These are phyloP conservation scores for Gallinago stenura DNA, from an alignment of 2,797 vertebrate species.

Conservation along the genomic window DNA sequence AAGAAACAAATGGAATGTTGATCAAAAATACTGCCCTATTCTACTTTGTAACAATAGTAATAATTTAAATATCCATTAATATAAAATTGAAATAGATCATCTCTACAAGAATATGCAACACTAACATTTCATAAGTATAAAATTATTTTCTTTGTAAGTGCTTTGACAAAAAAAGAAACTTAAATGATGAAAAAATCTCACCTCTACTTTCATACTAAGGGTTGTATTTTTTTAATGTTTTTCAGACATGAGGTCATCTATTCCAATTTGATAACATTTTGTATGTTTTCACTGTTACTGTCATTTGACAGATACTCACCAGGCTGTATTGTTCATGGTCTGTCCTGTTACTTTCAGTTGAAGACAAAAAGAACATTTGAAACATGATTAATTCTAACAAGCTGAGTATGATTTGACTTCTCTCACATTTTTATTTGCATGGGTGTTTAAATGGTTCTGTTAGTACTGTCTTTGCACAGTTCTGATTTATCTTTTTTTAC, in stretches of 20 bases:
- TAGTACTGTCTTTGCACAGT: constrained; percentile 79
- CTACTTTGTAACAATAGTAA: constrained; percentile 63
- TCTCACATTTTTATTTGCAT: constrained; percentile 77
- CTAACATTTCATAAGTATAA: constrained; percentile 61
- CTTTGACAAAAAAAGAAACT: constrained; percentile 63
- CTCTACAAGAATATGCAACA: constrained; percentile 74
- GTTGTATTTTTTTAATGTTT: constrained; percentile 73
- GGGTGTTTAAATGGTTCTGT: constrained; percentile 84
- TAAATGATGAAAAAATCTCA: constrained; percentile 66
- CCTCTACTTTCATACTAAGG: constrained; percentile 70
- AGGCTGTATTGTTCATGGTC: constrained; percentile 57
- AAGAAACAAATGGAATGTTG: constrained; percentile 65
- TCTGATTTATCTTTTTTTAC: constrained; percentile 79
- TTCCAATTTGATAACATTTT: constrained; percentile 59
- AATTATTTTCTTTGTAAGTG: constrained; percentile 73
- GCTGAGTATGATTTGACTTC: constrained; percentile 74
- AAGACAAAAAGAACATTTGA: constrained; percentile 55
- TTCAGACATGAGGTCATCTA: constrained; percentile 62
- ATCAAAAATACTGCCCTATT: constrained; percentile 70
- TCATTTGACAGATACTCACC: constrained; percentile 48
- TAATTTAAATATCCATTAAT: constrained; percentile 64
- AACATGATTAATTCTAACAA: constrained; percentile 69
- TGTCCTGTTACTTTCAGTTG: constrained; percentile 64
- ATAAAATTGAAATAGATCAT: constrained; percentile 68
- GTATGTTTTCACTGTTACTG: constrained; percentile 61